Conservation (phyloP, 2,113 vertebrate species). For the Myotis yumanensis region DNA sequence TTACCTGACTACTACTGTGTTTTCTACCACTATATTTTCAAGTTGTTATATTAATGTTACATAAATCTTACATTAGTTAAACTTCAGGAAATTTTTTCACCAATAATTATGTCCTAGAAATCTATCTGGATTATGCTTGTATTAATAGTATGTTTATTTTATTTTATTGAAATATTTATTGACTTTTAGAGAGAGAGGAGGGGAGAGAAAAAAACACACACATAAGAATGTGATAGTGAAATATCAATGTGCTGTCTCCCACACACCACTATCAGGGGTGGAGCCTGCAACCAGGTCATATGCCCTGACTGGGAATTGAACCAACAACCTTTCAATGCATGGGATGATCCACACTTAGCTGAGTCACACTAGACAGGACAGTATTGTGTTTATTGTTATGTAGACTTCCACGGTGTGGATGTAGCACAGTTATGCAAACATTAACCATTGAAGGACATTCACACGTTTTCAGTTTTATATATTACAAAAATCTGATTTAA, state of each 20-base stretch:
- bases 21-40: neutral
- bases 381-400: neutral
- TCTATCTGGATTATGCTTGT: neutral
- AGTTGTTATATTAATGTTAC: neutral
- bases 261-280: too few relatives aligned
- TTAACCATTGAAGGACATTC: neutral
- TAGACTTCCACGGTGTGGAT: neutral
- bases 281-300: too few relatives aligned
- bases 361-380: too few relatives aligned
- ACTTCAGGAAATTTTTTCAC: neutral
- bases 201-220: too few relatives aligned
- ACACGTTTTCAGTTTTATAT: neutral
- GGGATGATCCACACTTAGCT: too few relatives aligned
- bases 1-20: neutral
- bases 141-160: neutral
- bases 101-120: neutral
- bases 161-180: too few relatives aligned
- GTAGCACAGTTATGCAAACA: neutral
- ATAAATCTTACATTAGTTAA: neutral
- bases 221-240: too few relatives aligned
- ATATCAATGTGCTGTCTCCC: too few relatives aligned
- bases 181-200: too few relatives aligned
- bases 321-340: too few relatives aligned
- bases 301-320: too few relatives aligned
- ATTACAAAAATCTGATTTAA: neutral